Evolutionary conservation across 2,113 vertebrate species (phyloP).

Genomic region (Cyanoramphus novaezelandiae): DNA sequence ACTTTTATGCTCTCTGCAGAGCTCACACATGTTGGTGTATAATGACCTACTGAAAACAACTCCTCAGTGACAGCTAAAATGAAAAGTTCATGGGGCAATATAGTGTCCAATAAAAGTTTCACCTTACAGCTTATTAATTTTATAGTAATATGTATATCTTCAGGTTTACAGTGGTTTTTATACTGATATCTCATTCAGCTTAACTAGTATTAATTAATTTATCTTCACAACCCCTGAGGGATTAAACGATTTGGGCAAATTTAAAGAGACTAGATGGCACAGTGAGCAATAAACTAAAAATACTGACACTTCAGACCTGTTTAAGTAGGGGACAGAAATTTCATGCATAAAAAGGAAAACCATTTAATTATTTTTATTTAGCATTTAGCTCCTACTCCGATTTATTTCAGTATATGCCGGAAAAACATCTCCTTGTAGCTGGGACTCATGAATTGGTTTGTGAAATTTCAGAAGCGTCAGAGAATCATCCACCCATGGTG

Average conservation of each 20-base stretch:
- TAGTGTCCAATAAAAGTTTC: background rate
- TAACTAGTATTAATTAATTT: background rate
- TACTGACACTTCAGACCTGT: background rate
- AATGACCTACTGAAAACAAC: background rate
- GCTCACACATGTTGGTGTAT: background rate
- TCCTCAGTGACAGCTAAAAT: background rate
- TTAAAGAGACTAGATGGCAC: background rate
- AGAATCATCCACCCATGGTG: background rate
- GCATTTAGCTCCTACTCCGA: background rate
- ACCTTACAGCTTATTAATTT: background rate
- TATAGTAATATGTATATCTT: background rate
- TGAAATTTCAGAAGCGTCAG: background rate
- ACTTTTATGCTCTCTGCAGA: slow-evolving; percentile 29
- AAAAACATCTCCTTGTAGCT: background rate
- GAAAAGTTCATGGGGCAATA: background rate
- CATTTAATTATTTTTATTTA: background rate
- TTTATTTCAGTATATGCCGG: background rate
- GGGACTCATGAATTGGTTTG: background rate
- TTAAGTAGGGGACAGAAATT: background rate
- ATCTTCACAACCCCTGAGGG: background rate
- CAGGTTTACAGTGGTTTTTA: background rate
- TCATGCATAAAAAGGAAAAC: background rate
- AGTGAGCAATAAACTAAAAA: background rate
- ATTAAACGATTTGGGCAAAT: background rate
- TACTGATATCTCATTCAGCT: background rate